These are phyloP conservation scores for Callitettix versicolor DNA, from an alignment of 1,140 invertebrate genomes.

Conservation along the genomic window DNA sequence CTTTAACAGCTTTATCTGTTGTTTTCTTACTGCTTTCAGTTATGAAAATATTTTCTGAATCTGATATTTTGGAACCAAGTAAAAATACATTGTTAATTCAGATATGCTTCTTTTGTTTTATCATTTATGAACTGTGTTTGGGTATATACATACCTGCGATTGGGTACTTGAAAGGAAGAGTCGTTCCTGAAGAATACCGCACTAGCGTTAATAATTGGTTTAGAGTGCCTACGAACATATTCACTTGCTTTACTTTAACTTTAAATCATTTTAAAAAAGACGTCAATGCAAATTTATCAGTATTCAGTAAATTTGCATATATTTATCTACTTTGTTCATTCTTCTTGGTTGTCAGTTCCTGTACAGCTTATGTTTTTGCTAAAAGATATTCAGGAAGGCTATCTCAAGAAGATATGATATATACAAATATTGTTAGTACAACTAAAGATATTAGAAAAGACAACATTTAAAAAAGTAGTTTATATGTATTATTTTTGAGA, in stretches of 20 bases:
- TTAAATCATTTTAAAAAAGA: constrained; percentile 23
- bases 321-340: constrained; percentile 5
- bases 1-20: constrained; percentile 26
- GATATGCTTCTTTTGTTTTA: constrained; percentile 46
- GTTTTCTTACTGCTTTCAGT: constrained; percentile 10
- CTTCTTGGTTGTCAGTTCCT: constrained; percentile 1
- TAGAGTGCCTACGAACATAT: constrained; percentile 42
- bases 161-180: constrained; percentile 48
- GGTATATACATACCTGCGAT: constrained; percentile 49
- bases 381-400: neutral
- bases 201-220: constrained; percentile 51
- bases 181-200: constrained; percentile 49
- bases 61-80: neutral
- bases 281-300: neutral
- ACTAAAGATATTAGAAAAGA: too few species aligned
- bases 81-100: constrained; percentile 27
- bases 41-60: neutral
- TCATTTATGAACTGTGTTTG: constrained; percentile 50
- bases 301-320: constrained; percentile 5
- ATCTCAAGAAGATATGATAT: too few species aligned
- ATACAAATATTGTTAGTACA: too few species aligned
- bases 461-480: too few species aligned
- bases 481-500: too few species aligned
- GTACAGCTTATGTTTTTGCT: neutral
- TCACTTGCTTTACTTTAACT: constrained; percentile 40